Base-by-base conservation (phyloP, 2,797 vertebrate species). In the Lagocephalus sceleratus region DNA sequence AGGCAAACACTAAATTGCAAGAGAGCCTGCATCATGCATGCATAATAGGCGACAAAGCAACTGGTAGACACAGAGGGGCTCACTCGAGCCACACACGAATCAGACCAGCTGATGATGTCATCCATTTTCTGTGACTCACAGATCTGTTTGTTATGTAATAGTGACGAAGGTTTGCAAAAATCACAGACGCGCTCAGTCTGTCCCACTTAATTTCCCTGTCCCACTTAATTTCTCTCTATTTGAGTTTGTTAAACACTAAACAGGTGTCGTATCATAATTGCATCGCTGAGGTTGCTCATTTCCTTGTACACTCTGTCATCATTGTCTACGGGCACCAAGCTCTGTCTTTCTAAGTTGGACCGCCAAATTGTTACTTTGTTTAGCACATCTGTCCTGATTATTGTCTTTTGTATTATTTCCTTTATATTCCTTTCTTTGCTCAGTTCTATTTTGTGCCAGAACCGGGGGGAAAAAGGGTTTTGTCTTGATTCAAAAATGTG, bases 71-170 rank as follows among this genome's bases (percentile, higher is more conserved):
- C 35, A 68, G 51, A 67, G 43, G 41, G 19, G 50, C 47, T 45
- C 26, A 60, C 54, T 67, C 3, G 15, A 67, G 68, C 56, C 65
- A 22, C 63, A 55, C 44, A 51, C 79, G 66, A 84, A 72, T 84
- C 77, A 81, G 54, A 57, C 26, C 2, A 46, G 47, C 64, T 75
- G 61, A 57, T 82, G 71, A 80, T 65, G 76, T 73, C 71, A 68
- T 69, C 61, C 32, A 45, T 71, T 78, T 71, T 66, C 47, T 66
- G 62, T 79, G 84, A 80, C 76, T 82, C 78, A 79, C 66, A 44
- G 57, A 65, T 51, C 71, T 70, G 46, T 21, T 35, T 42, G 66
- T 89, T 89, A 90, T 89, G 87, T 87, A 90, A 91, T 78, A 40
- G 73, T 77, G 84, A 71, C 60, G 78, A 79, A 79, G 66, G 78